These are phyloP conservation scores for Gari tellinella DNA, from an alignment of 2,888 invertebrate species.

Conservation along the genomic window DNA sequence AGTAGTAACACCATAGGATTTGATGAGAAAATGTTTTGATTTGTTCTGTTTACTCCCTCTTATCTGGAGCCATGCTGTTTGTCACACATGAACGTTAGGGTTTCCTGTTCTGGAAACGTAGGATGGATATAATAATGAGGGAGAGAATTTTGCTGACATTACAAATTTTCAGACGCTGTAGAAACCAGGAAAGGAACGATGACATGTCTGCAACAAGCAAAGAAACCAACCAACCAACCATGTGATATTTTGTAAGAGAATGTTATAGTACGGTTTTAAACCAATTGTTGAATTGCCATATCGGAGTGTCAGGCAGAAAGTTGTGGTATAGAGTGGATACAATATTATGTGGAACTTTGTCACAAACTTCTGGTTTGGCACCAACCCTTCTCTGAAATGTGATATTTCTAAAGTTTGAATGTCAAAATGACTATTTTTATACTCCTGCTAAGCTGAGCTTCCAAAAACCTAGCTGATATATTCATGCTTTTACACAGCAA, in stretches of 20 bases:
- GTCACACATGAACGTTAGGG: too few species aligned
- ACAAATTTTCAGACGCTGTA: too few species aligned
- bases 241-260: constrained; percentile 39
- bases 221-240: constrained; percentile 24
- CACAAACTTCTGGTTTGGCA: constrained; percentile 20
- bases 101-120: too few species aligned
- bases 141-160: too few species aligned
- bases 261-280: constrained; percentile 23
- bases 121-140: too few species aligned
- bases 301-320: constrained; percentile 8
- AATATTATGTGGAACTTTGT: constrained; percentile 1
- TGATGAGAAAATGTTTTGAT: too few species aligned
- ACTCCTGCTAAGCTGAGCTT: constrained; percentile 11
- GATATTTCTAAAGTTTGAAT: constrained; percentile 33
- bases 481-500: constrained; percentile 1
- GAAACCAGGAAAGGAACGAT: constrained; percentile 21
- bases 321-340: constrained; percentile 18
- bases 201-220: constrained; percentile 43
- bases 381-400: constrained; percentile 25
- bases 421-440: constrained; percentile 42
- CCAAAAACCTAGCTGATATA: constrained; percentile 1
- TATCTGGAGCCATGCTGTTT: too few species aligned
- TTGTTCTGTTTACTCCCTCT: too few species aligned
- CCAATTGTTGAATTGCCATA: constrained; percentile 45
- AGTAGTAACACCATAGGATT: too few species aligned